Evolutionary conservation across 2,113 vertebrate genomes (phyloP).

Genomic region (Nicator chloris): DNA sequence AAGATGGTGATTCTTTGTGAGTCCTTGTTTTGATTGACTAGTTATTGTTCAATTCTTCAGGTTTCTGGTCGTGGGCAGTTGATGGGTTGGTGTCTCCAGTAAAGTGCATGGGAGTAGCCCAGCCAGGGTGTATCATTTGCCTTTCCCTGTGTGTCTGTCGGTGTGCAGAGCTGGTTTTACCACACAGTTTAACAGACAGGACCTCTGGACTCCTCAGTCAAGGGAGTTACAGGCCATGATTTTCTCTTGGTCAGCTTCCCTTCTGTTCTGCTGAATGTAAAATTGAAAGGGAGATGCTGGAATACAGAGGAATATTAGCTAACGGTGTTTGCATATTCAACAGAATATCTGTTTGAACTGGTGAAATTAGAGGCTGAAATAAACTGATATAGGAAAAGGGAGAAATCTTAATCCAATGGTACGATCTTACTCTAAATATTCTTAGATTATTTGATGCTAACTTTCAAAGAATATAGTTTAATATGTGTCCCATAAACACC

Average conservation of each 20-base stretch:
- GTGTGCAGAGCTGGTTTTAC: not conserved
- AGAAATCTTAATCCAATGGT: accelerated
- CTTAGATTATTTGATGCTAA: not conserved
- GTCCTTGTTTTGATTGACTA: not conserved
- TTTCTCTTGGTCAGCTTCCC: not conserved
- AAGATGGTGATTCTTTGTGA: not conserved
- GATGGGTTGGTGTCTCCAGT: not conserved
- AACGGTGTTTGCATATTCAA: not conserved
- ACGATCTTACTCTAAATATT: not conserved
- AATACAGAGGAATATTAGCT: not conserved
- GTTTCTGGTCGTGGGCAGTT: not conserved
- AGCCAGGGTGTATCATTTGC: not conserved
- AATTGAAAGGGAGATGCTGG: not conserved
- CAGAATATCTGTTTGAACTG: not conserved
- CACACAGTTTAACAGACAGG: not conserved
- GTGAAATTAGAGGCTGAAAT: not conserved
- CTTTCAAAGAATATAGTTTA: not conserved
- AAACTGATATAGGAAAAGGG: not conserved
- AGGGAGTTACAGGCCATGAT: not conserved
- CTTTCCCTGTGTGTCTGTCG: not conserved
- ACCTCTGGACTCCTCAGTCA: not conserved
- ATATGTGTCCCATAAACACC: not conserved
- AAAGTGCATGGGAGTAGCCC: not conserved
- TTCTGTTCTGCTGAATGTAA: not conserved
- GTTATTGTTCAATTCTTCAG: not conserved